phyloP scores from a whole-genome alignment of 2,113 vertebrate species.

The Pollimyrus isidori region DNA sequence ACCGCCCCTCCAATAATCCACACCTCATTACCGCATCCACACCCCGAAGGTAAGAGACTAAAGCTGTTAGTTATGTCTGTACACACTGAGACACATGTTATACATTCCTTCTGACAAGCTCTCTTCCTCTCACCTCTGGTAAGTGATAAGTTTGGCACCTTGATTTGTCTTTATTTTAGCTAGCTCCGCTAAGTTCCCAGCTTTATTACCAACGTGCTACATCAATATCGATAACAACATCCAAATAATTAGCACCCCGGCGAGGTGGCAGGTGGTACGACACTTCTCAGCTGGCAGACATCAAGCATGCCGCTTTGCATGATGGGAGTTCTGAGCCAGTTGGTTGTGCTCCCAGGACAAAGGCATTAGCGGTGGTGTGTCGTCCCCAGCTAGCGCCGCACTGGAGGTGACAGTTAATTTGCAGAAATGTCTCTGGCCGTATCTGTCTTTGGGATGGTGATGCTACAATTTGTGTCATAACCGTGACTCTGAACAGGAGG shows the following conservation, averaged over 20 bases:
- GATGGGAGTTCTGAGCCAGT: neutral
- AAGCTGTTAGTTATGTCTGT: neutral
- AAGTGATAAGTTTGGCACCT: constrained; percentile 10
- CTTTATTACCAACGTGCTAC: neutral
- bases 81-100: neutral
- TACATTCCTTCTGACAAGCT: neutral
- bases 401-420: constrained; percentile 16
- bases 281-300: neutral
- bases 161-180: neutral
- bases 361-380: neutral
- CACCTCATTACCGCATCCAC: neutral
- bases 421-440: neutral
- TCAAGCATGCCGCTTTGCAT: neutral
- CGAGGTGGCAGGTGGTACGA: neutral
- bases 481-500: neutral
- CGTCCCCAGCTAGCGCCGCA: neutral
- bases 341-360: neutral
- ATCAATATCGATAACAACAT: neutral
- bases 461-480: constrained; percentile 21
- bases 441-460: constrained; percentile 19
- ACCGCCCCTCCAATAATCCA: neutral
- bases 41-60: neutral
- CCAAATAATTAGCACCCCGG: neutral
- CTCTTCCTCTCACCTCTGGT: neutral
- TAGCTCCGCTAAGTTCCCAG: neutral